These are phyloP conservation scores for Panorpa germanica DNA, from an alignment of 2,888 invertebrate species.

Conservation along the genomic window DNA sequence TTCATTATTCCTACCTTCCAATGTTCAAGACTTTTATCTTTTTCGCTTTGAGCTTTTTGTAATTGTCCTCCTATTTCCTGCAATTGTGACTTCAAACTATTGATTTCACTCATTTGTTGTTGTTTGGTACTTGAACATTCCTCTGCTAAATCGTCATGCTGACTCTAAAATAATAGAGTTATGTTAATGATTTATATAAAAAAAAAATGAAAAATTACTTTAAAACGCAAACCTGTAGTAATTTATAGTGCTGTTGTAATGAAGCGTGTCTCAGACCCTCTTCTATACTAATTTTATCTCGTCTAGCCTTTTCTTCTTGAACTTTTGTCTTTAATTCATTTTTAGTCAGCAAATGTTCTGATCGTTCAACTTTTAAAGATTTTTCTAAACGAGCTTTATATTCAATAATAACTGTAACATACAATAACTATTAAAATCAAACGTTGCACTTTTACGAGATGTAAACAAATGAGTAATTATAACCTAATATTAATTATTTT, in stretches of 20 bases:
- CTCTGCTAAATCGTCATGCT: conserved; percentile 29
- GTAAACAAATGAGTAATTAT: not conserved
- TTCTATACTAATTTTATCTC: conserved; percentile 29
- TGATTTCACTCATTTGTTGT: conserved; percentile 26
- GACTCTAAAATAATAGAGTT: conserved; percentile 21
- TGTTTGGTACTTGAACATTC: conserved; percentile 27
- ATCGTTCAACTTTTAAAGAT: conserved; percentile 31
- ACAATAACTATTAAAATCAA: conserved; percentile 7
- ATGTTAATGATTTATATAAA: conserved; percentile 3
- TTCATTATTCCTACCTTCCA: conserved; percentile 22
- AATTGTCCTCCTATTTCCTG: conserved; percentile 27
- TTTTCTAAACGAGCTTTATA: conserved; percentile 36
- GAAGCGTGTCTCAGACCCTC: conserved; percentile 30
- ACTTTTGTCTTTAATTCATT: conserved; percentile 26
- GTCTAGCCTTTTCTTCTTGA: conserved; percentile 27
- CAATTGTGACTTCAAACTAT: conserved; percentile 26
- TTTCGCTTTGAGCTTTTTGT: conserved; percentile 21
- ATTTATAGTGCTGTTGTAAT: conserved; percentile 32
- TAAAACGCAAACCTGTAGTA: conserved; percentile 25
- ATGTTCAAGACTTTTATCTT: conserved; percentile 21
- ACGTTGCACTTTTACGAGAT: conserved; percentile 4
- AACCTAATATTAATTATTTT: not conserved
- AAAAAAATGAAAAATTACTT: not conserved
- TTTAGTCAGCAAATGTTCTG: conserved; percentile 29
- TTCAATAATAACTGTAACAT: conserved; percentile 31